Evolutionary conservation across 2,888 invertebrate species (phyloP).

Genomic region (Drosophila limbata): DNA sequence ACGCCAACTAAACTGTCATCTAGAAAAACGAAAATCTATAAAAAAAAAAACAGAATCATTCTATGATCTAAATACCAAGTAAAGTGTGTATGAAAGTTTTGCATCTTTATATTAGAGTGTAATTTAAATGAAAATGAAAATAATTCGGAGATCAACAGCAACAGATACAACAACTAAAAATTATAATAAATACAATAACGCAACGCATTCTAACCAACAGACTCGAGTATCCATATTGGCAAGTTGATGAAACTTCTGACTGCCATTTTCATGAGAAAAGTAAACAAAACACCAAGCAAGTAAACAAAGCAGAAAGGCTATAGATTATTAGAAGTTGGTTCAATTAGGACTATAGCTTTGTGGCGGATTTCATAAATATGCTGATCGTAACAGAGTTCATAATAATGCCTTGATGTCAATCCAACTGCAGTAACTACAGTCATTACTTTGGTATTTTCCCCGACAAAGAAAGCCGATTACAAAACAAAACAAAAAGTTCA

Average conservation of each 20-base stretch:
- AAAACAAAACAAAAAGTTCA: constrained; percentile 8
- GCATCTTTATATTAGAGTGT: constrained; percentile 79
- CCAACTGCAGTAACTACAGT: constrained; percentile 22
- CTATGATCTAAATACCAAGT: constrained; percentile 70
- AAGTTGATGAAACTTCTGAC: constrained; percentile 23
- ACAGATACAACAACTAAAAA: constrained; percentile 20
- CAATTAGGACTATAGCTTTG: constrained; percentile 19
- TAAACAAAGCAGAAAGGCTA: constrained; percentile 8
- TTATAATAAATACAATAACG: constrained; percentile 9
- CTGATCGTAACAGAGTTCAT: constrained; percentile 5
- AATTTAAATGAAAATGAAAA: constrained; percentile 54
- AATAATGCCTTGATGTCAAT: constrained; percentile 35
- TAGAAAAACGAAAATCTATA: constrained; percentile 34
- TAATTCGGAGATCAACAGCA: constrained; percentile 24
- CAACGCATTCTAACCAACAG: constrained; percentile 30
- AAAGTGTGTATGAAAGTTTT: constrained; percentile 74
- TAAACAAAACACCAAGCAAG: constrained; percentile 27
- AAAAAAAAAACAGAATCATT: constrained; percentile 33
- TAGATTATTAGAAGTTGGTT: constrained; percentile 11
- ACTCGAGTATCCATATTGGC: constrained; percentile 30
- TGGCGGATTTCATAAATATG: constrained; percentile 30
- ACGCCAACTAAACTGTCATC: constrained; percentile 42
- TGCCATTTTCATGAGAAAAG: constrained; percentile 16
- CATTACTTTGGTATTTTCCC: constrained; percentile 25
- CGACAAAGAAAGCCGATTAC: constrained; percentile 4